Conservation (phyloP, 2,888 invertebrate species). For the Acrobasis suavella region DNA sequence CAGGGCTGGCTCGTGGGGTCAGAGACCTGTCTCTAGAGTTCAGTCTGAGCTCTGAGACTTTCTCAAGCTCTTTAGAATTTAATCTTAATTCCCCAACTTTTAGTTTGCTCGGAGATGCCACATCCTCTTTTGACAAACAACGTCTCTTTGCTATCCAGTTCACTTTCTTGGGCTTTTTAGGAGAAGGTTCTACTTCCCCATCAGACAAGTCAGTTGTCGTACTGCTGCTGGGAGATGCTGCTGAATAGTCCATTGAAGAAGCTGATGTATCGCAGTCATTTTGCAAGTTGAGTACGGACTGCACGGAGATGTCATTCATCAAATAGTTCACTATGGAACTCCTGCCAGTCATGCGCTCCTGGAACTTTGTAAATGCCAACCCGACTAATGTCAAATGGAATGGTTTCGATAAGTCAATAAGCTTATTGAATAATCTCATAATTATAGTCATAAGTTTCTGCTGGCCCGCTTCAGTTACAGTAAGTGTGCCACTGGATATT, state of each 20-base stretch:
- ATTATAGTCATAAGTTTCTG: slow-evolving; percentile 86
- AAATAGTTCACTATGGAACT: slow-evolving; percentile 89
- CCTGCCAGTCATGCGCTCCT: slow-evolving; percentile 86
- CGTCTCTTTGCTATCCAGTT: slow-evolving; percentile 77
- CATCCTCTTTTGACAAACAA: slow-evolving; percentile 75
- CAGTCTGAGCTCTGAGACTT: slow-evolving; percentile 72
- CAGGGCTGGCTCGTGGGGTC: slow-evolving; percentile 74
- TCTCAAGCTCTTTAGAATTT: slow-evolving; percentile 84
- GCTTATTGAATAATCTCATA: slow-evolving; percentile 89
- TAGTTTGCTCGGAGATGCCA: slow-evolving; percentile 86
- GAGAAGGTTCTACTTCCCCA: slow-evolving; percentile 87
- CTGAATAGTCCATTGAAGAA: slow-evolving; percentile 75
- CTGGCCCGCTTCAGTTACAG: slow-evolving; percentile 79
- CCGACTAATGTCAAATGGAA: slow-evolving; percentile 91
- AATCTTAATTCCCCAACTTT: slow-evolving; percentile 86
- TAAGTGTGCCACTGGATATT: slow-evolving; percentile 71
- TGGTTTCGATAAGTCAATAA: slow-evolving; percentile 87
- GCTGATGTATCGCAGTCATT: slow-evolving; percentile 78
- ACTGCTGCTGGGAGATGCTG: slow-evolving; percentile 74
- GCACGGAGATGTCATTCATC: slow-evolving; percentile 89
- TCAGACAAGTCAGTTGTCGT: slow-evolving; percentile 84
- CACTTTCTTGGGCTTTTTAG: slow-evolving; percentile 86
- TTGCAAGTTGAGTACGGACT: slow-evolving; percentile 87
- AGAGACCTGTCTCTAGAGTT: slow-evolving; percentile 72
- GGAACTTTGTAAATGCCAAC: slow-evolving; percentile 91